These are phyloP conservation scores for Labroides dimidiatus DNA, from an alignment of 2,797 vertebrate genomes.

Conservation along the genomic window DNA sequence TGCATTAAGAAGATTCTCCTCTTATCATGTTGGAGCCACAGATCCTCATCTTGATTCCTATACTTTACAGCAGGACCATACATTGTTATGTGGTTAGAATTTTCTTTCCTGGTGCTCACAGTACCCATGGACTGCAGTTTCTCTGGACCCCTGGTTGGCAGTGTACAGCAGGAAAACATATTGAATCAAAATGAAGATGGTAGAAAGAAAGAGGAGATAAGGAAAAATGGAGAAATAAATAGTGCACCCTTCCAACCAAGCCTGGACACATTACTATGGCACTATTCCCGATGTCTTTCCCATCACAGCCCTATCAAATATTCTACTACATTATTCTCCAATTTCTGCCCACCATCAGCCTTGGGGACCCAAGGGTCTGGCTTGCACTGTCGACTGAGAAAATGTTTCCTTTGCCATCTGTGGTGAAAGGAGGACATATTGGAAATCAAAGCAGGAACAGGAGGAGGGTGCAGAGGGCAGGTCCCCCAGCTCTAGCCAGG, in stretches of 20 bases:
- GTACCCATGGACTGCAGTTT: no score
- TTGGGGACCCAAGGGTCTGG: conserved; percentile 76
- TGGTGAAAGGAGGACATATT: conserved; percentile 87
- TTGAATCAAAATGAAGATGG: conserved; percentile 52
- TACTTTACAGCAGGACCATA: no score
- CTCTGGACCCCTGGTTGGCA: no score
- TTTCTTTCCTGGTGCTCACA: no score
- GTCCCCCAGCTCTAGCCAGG: conserved; percentile 60
- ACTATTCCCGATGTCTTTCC: conserved; percentile 70
- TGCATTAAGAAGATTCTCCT: no score
- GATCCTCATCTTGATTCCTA: no score
- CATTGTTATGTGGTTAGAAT: no score
- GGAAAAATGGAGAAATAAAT: conserved; percentile 14
- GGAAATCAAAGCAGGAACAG: conserved; percentile 86
- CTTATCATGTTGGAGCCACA: no score
- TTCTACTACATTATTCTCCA: conserved; percentile 92
- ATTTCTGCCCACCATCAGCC: conserved; percentile 81
- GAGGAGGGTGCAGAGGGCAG: conserved; percentile 81
- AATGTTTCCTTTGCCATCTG: conserved; percentile 90
- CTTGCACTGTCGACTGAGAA: conserved; percentile 80
- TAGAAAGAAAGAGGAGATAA: conserved; percentile 25
- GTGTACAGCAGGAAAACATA: conserved; percentile 49
- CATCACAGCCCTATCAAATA: conserved; percentile 88
- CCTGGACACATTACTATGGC: conserved; percentile 67
- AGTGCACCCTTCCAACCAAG: conserved; percentile 48